Evolutionary conservation across 2,888 invertebrate genomes (phyloP).

Genomic region (Baccha elongata): DNA sequence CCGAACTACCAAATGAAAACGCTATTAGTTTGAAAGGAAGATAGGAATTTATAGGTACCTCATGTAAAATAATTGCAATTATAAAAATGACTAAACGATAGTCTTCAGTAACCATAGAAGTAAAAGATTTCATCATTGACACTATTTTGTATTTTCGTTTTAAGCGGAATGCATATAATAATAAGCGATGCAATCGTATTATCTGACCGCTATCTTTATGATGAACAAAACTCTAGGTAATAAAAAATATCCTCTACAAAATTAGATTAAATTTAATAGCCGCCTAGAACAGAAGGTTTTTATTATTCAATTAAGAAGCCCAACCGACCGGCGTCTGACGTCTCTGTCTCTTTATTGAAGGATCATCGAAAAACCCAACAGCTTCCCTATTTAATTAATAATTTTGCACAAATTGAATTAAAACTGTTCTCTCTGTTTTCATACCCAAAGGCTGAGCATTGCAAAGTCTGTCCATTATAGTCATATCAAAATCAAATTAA

Average conservation of each 20-base stretch:
- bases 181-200: too few relatives aligned
- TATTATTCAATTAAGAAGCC: slow-evolving; percentile 39
- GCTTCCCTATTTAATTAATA: slow-evolving; percentile 34
- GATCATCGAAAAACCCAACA: neutral
- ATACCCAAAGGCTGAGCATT: neutral
- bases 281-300: slow-evolving; percentile 3
- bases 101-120: too few relatives aligned
- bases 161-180: too few relatives aligned
- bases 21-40: too few relatives aligned
- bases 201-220: too few relatives aligned
- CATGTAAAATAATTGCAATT: too few relatives aligned
- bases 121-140: too few relatives aligned
- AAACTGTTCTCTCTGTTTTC: neutral
- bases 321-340: neutral
- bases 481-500: slow-evolving; percentile 51
- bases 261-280: slow-evolving; percentile 44
- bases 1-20: too few relatives aligned
- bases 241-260: neutral
- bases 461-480: neutral
- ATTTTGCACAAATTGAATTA: slow-evolving; percentile 36
- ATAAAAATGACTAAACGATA: too few relatives aligned
- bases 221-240: too few relatives aligned
- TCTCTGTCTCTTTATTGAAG: neutral
- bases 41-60: too few relatives aligned
- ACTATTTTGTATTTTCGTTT: too few relatives aligned